Evolutionary conservation across 2,888 invertebrate species (phyloP).

Genomic region (Drosophila prolongata): DNA sequence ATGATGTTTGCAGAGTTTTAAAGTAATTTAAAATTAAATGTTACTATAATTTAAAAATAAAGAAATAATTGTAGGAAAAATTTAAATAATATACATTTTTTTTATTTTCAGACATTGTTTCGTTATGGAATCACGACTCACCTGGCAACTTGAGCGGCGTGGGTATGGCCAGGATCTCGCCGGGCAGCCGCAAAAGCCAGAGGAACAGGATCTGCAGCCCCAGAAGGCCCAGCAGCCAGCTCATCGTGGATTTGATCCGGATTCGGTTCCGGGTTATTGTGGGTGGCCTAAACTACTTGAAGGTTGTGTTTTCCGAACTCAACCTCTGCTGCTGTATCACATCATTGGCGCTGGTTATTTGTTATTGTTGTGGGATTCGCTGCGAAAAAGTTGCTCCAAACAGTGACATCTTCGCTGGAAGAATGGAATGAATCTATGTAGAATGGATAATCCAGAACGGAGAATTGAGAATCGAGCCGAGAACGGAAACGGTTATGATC

Average conservation of each 20-base stretch:
- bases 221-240: slow-evolving; percentile 84
- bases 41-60: too few species aligned
- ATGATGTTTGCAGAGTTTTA: too few species aligned
- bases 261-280: slow-evolving; percentile 43
- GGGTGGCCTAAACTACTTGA: slow-evolving; percentile 74
- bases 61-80: too few species aligned
- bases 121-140: slow-evolving; percentile 55
- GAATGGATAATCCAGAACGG: neutral
- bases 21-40: too few species aligned
- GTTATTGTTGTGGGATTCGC: slow-evolving; percentile 14
- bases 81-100: too few species aligned
- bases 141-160: slow-evolving; percentile 84
- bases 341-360: slow-evolving; percentile 66
- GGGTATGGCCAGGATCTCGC: slow-evolving; percentile 83
- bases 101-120: neutral
- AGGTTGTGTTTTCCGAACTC: slow-evolving; percentile 66
- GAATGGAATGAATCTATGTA: slow-evolving; percentile 33
- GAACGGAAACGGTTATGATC: slow-evolving; percentile 37
- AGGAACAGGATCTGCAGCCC: slow-evolving; percentile 82
- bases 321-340: slow-evolving; percentile 68
- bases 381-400: slow-evolving; percentile 35
- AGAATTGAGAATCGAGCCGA: slow-evolving; percentile 41
- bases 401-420: slow-evolving; percentile 61
- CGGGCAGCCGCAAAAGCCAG: slow-evolving; percentile 83
- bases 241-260: slow-evolving; percentile 68